Evolutionary conservation across 2,888 invertebrate genomes (phyloP).

Genomic region (Oxytorus armatus): DNA sequence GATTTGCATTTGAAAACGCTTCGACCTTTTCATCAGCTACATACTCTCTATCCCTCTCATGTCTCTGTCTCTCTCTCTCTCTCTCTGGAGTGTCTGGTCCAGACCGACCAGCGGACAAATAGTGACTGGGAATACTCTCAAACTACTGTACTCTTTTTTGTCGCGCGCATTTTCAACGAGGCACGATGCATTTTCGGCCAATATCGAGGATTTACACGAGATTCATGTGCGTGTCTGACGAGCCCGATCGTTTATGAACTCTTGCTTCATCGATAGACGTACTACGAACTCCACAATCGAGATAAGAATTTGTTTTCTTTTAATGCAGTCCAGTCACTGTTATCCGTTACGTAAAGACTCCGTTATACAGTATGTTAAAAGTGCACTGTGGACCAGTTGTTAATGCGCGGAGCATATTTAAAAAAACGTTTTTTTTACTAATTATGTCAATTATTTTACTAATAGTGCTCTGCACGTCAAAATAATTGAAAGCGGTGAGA

Average conservation of each 20-base stretch:
- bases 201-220: not conserved
- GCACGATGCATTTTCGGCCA: not conserved
- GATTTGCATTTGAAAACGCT: conserved; percentile 79
- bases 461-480: too few species aligned
- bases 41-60: conserved; percentile 13
- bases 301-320: conserved; percentile 30
- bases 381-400: too few species aligned
- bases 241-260: conserved; percentile 35
- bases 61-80: not conserved
- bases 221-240: conserved; percentile 19
- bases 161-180: not conserved
- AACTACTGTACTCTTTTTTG: too few species aligned
- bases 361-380: too few species aligned
- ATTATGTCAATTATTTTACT: too few species aligned
- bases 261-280: conserved; percentile 17
- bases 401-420: too few species aligned
- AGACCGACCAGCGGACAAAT: conserved; percentile 8
- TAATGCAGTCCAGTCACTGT: not conserved
- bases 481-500: too few species aligned
- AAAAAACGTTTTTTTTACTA: too few species aligned
- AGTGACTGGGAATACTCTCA: not conserved
- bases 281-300: conserved; percentile 41
- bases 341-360: too few species aligned
- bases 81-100: not conserved
- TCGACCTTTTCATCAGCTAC: conserved; percentile 75